phyloP scores from a whole-genome alignment of 2,113 vertebrate species.

The Siphamia tubifer region DNA sequence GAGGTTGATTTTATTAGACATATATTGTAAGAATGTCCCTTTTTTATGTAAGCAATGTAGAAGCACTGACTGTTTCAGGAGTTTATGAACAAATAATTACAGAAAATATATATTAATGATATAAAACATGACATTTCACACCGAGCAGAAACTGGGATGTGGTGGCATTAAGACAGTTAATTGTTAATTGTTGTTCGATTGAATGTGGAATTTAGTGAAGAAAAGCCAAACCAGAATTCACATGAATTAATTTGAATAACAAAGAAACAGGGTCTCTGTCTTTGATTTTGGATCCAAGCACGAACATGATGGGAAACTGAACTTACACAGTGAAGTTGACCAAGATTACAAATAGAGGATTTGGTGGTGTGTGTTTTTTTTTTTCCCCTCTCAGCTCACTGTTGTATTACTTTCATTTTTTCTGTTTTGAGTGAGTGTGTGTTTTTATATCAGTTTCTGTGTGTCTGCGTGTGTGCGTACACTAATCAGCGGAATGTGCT shows the following conservation, averaged over 20 bases:
- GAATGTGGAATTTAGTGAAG: conserved; percentile 17
- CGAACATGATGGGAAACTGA: conserved; percentile 54
- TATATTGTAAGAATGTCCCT: background rate
- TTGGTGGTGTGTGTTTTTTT: too few relatives aligned
- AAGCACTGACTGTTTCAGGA: background rate
- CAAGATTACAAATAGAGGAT: conserved; percentile 38
- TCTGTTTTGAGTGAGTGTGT: conserved; percentile 17
- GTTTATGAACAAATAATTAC: conserved; percentile 24
- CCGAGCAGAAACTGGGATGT: conserved; percentile 28
- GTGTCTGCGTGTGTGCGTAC: conserved; percentile 30
- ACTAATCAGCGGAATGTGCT: conserved; percentile 57
- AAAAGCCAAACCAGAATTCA: conserved; percentile 47
- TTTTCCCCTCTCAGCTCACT: conserved; percentile 36
- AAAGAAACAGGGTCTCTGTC: conserved; percentile 27
- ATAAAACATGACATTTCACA: conserved; percentile 60
- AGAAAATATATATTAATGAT: conserved; percentile 51
- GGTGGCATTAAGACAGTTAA: conserved; percentile 45
- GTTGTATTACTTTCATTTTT: conserved; percentile 52
- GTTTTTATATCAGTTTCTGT: conserved; percentile 20
- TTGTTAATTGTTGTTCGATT: conserved; percentile 54
- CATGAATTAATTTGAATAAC: conserved; percentile 28
- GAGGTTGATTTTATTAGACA: background rate
- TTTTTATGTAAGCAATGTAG: background rate
- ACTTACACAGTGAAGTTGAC: conserved; percentile 24
- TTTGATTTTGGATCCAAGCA: conserved; percentile 49